These are phyloP conservation scores for Mus spicilegus DNA, from an alignment of 2,113 vertebrate genomes.

Conservation along the genomic window DNA sequence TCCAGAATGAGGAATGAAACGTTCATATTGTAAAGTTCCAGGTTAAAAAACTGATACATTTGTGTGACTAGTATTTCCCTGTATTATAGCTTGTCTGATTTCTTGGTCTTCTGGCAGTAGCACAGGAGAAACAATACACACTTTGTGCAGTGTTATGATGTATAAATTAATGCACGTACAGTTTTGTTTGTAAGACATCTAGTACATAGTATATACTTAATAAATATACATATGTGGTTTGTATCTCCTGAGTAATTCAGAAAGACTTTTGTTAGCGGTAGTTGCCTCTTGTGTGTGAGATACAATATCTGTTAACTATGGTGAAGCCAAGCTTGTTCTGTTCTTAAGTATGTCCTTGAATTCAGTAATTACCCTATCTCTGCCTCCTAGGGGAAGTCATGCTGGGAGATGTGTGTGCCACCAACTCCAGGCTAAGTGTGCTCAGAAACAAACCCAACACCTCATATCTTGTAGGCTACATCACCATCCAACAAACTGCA, in stretches of 20 bases:
- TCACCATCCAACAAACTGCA: background rate
- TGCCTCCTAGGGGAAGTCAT: background rate
- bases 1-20: background rate
- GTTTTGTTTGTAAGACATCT: background rate
- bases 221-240: background rate
- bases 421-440: no score
- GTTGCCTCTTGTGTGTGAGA: background rate
- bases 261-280: background rate
- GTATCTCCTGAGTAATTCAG: background rate
- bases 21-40: background rate
- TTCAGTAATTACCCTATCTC: no score
- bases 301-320: no score
- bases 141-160: background rate
- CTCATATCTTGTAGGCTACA: background rate
- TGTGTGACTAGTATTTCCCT: background rate
- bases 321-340: background rate
- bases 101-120: background rate
- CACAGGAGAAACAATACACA: background rate
- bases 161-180: background rate
- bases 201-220: background rate
- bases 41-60: background rate
- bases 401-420: background rate
- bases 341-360: background rate
- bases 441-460: background rate
- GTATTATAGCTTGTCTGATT: background rate